Base-by-base conservation (phyloP, 1,140 invertebrate species). In the Chironomus striatipennis region DNA sequence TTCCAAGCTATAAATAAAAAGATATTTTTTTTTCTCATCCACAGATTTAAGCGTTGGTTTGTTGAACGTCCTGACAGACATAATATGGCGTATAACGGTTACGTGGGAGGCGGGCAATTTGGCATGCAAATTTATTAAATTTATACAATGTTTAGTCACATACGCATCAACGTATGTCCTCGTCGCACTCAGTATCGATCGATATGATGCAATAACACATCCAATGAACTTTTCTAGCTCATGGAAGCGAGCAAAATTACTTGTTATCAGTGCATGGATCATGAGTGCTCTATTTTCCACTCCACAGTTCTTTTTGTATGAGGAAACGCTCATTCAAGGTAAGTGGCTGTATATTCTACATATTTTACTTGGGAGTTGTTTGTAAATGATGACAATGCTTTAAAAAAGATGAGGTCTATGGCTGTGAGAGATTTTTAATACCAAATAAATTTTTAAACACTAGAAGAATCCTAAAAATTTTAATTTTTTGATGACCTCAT, bases 141-240 rank as follows among this genome's bases (percentile, higher is more conserved):
- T 93, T 81, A 86, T 91, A 75, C 93, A 94, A 86, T 90, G 91
- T 76, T 83, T 78, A 77, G 94, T 96, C 42, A 95, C 93, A 43
- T 97, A 96, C 81, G 94, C 93, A 6, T 97, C 95, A 1, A 98
- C 95, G 0, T 98, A 97, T 79, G 95, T 97, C 7, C 86, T 98
- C 43, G 95, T 98, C 12, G 94, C 95, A 1, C 86, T 98, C 21
- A 97, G 94, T 78, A 94, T 98, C 77, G 96, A 98, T 83, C 87
- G 96, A 79, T 96, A 96, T 79, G 94, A 97, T 80, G 95, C 95
- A 77, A 97, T 98, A 79, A 95, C 93, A 7, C 90, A 95, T 83
- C 96, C 96, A 0, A 94, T 98, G 92, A 96, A 95, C 83, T 96
- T 96, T 83, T 93, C 92, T 21, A 91, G 92, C 80, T 70, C 82